phyloP scores from a whole-genome alignment of 2,888 invertebrate species.

The Melanostoma mellinum region DNA sequence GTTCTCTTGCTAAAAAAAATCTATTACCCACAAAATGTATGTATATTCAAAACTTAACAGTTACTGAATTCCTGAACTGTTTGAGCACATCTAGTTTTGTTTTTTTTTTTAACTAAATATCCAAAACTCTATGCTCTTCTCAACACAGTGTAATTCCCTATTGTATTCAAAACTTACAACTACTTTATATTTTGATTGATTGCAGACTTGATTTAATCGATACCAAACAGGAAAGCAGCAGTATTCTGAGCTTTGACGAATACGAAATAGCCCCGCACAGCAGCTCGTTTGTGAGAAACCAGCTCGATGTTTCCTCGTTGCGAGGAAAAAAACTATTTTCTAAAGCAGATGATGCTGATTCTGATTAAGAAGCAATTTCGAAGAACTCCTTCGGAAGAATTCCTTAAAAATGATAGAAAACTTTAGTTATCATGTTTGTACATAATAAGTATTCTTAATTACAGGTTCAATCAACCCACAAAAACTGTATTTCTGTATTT shows the following conservation, averaged over 20 bases:
- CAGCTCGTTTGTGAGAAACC: conserved; percentile 72
- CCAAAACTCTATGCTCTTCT: not conserved
- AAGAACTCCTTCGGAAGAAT: not conserved
- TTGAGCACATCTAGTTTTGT: not conserved
- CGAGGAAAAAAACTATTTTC: conserved; percentile 79
- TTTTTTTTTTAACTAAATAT: not conserved
- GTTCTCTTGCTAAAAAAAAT: too few species aligned
- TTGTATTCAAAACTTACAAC: too few species aligned
- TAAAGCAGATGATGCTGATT: conserved; percentile 78
- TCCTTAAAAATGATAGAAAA: conserved; percentile 24
- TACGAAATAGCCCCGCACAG: conserved; percentile 72
- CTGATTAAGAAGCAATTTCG: conserved; percentile 38
- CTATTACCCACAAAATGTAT: too few species aligned
- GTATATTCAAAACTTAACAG: too few species aligned
- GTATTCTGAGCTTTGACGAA: conserved; percentile 74
- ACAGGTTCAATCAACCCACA: conserved; percentile 33
- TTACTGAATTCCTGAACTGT: not conserved
- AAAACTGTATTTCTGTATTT: conserved; percentile 32
- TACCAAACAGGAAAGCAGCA: conserved; percentile 68
- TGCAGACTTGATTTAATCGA: conserved; percentile 71
- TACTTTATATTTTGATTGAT: not conserved
- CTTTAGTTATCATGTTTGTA: conserved; percentile 60
- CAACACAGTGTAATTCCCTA: too few species aligned
- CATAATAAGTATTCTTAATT: conserved; percentile 49
- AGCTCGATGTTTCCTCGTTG: conserved; percentile 78